Base-by-base conservation (phyloP, 2,113 vertebrate genomes). In the Hoplias malabaricus region DNA sequence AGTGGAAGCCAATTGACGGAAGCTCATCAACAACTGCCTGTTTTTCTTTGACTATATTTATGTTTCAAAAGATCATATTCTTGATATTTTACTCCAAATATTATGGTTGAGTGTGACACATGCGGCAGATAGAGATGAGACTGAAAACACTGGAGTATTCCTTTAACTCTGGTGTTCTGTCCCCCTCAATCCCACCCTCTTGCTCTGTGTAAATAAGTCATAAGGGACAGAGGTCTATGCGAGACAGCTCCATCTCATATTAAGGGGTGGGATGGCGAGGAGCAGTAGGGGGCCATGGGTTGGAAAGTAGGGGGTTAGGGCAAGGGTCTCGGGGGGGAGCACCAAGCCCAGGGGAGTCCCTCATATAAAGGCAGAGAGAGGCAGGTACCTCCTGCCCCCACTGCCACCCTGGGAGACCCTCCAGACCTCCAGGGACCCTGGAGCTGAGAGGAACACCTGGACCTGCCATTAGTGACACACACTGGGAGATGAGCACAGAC, bases 401-500 rank as follows among this genome's bases (percentile, higher is more conserved):
- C 80, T 79, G 77, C 77, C 81, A 87, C 86, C 85, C 79, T 73
- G 83, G 86, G 88, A 89, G 80, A 84, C 84, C 87, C 85, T 85
- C 54, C 59, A 31, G 57, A 73, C 84, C 88, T 88, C 77, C 23
- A 59, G 89, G 90, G 89, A 82, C 85, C 80, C 84, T 77, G 71
- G 86, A 87, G 85, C 88, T 83, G 90, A 90, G 89, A 89, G 85
- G 86, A 93, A 93, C 91, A 93, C 91, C 91, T 92, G 92, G 90
- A 92, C 92, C 90, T 91, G 90, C 89, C 91, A 93, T 92, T 92
- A 92, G 88, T 90, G 89, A 88, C 90, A 90, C 86, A 89, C 89
- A 87, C 84, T 80, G 87, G 88, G 89, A 91, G 87, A 88, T 87
- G 83, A 84, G 89, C 88, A 89, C 91, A 90, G 88, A 91, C 90